Evolutionary conservation across 2,113 vertebrate species (phyloP), one percentile per base, ranked within the genome.

Genomic region (Columba janthina): DNA sequence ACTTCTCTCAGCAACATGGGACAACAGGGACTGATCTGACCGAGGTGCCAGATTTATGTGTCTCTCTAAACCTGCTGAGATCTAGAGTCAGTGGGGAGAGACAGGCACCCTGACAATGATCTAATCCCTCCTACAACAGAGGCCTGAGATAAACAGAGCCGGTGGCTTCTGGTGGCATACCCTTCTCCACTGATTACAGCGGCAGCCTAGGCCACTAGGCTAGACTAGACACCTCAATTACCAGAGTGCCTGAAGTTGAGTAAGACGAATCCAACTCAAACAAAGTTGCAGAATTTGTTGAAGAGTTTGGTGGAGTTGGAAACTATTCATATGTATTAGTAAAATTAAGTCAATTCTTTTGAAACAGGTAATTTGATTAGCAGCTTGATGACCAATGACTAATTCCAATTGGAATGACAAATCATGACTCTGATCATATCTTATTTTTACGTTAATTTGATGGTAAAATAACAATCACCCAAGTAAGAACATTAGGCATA

Each of bases 371-470:
- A 89, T 90, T 74, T 44, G 26, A 77, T 93, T 77, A 92, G 26
- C 13, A 12, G 84, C 42, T 88, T 92, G 85, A 88, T 94, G 90
- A 89, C 92, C 93, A 94, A 58, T 92, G 88, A 89, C 78, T 91
- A 93, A 92, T 95, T 94, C 60, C 61, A 81, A 5, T 10, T 64
- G 83, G 46, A 94, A 90, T 90, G 90, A 95, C 86, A 95, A 94
- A 94, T 95, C 72, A 67, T 60, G 46, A 93, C 56, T 76, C 46
- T 57, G n/a, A 67, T 88, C 3, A 2, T 88, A n/a, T 32, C 67
- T 90, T 85, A 50, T n/a, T 94, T 89, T 95, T 73, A 69, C 71
- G 88, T 72, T 46, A 31, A 86, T 84, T 81, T 77, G 57, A 92
- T 51, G 83, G 60, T 67, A 94, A 96, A 91, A 80, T 53, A 80